phyloP scores from a whole-genome alignment of 2,888 invertebrate genomes.

The Onthophagus sagittarius region DNA sequence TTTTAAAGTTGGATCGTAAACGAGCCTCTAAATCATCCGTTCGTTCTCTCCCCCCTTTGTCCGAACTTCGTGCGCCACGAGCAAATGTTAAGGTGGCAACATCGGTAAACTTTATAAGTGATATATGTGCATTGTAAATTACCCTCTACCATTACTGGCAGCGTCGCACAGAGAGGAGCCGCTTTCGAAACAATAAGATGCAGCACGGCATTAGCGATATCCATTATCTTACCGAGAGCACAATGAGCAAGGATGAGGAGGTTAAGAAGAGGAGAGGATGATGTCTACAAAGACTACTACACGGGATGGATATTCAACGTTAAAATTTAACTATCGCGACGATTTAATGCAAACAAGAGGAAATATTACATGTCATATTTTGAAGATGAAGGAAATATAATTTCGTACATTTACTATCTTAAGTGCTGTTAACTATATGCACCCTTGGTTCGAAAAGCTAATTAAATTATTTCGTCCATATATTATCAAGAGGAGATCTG shows the following conservation, averaged over 20 bases:
- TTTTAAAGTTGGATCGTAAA: slow-evolving; percentile 36
- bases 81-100: slow-evolving; percentile 38
- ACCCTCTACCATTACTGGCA: slow-evolving; percentile 32
- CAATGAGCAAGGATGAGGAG: background rate
- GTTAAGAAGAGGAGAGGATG: background rate
- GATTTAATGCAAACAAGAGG: too few relatives aligned
- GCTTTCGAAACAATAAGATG: slow-evolving; percentile 36
- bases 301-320: too few relatives aligned
- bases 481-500: background rate
- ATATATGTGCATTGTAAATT: slow-evolving; percentile 42
- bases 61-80: slow-evolving; percentile 16
- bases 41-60: background rate
- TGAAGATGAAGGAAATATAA: too few relatives aligned
- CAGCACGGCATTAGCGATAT: slow-evolving; percentile 36
- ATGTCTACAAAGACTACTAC: background rate
- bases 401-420: too few relatives aligned
- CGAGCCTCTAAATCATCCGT: slow-evolving; percentile 35
- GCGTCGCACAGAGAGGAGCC: slow-evolving; percentile 20
- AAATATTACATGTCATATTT: too few relatives aligned
- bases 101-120: slow-evolving; percentile 40
- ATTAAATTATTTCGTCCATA: background rate
- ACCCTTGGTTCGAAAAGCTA: background rate
- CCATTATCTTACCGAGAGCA: slow-evolving; percentile 33
- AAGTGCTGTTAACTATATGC: background rate
- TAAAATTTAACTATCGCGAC: too few relatives aligned